Percentiles rank a stretch among this genome's conserved stretches.
phyloP scores from a whole-genome alignment of 2,888 invertebrate genomes.

The Zaprionus obscuricornis region DNA sequence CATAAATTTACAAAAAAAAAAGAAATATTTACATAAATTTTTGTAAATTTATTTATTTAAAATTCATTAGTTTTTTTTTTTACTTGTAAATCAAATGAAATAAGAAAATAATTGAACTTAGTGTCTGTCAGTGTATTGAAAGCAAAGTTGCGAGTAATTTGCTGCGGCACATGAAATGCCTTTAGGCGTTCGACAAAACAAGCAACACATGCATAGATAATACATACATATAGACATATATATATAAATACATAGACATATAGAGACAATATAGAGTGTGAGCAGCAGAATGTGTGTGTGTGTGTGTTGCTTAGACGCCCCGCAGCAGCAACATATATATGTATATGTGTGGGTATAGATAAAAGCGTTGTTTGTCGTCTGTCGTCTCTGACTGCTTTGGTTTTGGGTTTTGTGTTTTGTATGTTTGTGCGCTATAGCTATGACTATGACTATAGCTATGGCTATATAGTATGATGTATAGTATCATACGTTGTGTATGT shows the following conservation, averaged over 20 bases:
- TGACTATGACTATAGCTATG: too few relatives aligned
- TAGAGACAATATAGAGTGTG: too few relatives aligned
- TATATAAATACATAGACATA: conserved; percentile 15
- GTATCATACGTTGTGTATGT: too few relatives aligned
- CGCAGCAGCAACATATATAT: background rate
- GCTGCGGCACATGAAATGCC: conserved; percentile 56
- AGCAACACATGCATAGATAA: conserved; percentile 52
- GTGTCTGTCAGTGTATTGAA: conserved; percentile 30
- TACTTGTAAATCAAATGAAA: conserved; percentile 9
- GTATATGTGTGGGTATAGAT: conserved; percentile 30
- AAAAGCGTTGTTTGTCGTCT: conserved; percentile 48
- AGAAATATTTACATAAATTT: too few relatives aligned
- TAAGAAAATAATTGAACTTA: conserved; percentile 29
- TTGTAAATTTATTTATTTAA: too few relatives aligned
- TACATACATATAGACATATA: conserved; percentile 20
- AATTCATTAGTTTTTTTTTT: conserved; percentile 12
- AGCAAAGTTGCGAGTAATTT: conserved; percentile 64
- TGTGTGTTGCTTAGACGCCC: background rate
- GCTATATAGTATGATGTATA: too few relatives aligned
- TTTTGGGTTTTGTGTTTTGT: conserved; percentile 14
- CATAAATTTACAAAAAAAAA: too few relatives aligned
- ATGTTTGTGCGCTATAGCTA: too few relatives aligned
- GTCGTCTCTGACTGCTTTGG: conserved; percentile 24
- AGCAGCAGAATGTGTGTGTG: too few relatives aligned
- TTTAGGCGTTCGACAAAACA: conserved; percentile 50